Evolutionary conservation across 2,888 invertebrate genomes (phyloP), one percentile per base, ranked within the genome.

Genomic region (Zhengitettix transpicula): DNA sequence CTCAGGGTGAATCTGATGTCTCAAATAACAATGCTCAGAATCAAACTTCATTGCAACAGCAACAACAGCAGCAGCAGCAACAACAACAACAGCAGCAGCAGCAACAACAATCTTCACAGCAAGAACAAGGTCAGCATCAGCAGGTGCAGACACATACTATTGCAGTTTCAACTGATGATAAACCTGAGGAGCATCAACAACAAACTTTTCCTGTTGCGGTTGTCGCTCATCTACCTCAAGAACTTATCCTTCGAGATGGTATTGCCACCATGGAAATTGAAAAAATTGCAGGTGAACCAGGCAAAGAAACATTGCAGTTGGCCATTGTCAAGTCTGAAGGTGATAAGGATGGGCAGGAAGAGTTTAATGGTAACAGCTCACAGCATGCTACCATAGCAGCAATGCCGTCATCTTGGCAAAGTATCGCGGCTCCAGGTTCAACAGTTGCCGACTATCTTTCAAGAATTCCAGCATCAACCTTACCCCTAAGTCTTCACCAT

Each of bases 401-500:
- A 11, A 75, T 78, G 68, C 77, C 78, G 7, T 73, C 75, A 10
- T 75, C 75, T 56, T 80, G 80, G 73, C 74, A 79, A 59, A 78
- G 78, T 65, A 71, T 75, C 42, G 72, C 77, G 53, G 69, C 75
- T 1, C 74, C 76, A 8, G 74, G 74, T 9, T 69, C 73, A 1
- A 70, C 74, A 15, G 74, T 81, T 11, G 76, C 75, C 2, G 78
- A 78, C 66, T 77, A 77, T 67, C 68, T 78, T 28, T 70, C 79
- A 66, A 68, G 79, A 70, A 66, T 81, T 70, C 74, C 74, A 65
- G 66, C 78, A 65, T 71, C 76, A 68, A 72, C 78, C 8, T 69
- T 81, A 63, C 80, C 81, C 0, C 69, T 81, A 55, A 78, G 79
- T 65, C 71, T 83, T 41, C 81, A 82, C 64, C 82, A 81, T 62